Conservation (phyloP, 2,113 vertebrate genomes). For the Oreochromis aureus region DNA sequence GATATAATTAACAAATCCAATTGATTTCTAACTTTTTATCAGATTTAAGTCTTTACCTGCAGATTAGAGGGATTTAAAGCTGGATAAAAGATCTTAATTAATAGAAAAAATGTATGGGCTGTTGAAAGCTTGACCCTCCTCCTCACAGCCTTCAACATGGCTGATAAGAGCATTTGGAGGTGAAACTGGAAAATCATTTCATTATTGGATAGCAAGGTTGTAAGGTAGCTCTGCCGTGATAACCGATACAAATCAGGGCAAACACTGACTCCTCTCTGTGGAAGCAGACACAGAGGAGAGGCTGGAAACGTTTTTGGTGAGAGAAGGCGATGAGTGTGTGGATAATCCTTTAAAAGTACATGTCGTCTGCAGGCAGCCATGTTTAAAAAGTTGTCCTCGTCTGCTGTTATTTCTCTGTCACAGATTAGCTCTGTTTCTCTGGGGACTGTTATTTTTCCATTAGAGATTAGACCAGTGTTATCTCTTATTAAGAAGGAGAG, state of each 20-base stretch:
- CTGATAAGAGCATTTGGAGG: neutral
- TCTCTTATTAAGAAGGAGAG: conserved; percentile 8
- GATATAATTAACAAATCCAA: neutral
- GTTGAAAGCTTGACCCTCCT: neutral
- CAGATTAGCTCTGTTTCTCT: conserved; percentile 33
- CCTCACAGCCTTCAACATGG: neutral
- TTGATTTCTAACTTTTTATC: neutral
- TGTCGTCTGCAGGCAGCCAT: neutral
- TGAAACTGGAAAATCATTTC: conserved; percentile 6
- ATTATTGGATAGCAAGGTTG: neutral
- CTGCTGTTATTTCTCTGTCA: neutral
- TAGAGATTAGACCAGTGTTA: conserved; percentile 30
- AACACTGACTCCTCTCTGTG: neutral
- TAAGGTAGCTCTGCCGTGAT: neutral
- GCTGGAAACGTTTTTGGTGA: neutral
- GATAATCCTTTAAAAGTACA: conserved; percentile 3
- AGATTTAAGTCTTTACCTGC: neutral
- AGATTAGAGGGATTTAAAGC: neutral
- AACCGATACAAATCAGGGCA: neutral
- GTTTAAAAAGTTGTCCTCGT: conserved; percentile 17
- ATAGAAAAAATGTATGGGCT: neutral
- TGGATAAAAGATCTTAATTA: neutral
- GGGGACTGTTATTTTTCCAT: conserved; percentile 33
- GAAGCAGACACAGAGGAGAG: neutral
- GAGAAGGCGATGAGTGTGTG: neutral